Evolutionary conservation across 2,888 invertebrate species (phyloP), one percentile per base, ranked within the genome.

Genomic region (Kuschelorhynchus macadamiae): DNA sequence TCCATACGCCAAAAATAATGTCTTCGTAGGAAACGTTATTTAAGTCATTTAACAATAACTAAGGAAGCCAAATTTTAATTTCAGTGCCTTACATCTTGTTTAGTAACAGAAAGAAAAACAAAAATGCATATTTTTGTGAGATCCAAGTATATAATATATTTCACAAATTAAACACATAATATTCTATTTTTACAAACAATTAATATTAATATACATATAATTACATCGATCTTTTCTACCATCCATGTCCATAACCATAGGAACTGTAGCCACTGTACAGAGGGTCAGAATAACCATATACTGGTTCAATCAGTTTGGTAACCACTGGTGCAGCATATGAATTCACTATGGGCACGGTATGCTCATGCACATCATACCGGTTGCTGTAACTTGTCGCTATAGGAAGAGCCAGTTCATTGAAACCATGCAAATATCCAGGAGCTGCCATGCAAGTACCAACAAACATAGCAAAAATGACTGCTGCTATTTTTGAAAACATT

Each of bases 351-450:
- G 70, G 70, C 9, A 67, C 63, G 42, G 67, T 12, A 44, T 66
- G 55, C 5, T 52, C 18, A 20, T 66, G 61, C 2, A 57, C 25
- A 14, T 70, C 70, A 18, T 66, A 66, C 16, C 70, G 44, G 50
- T 70, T 50, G 49, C 63, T 67, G 50, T 70, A 70, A 18, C 70
- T 70, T 3, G 70, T 70, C 44, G 70, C 70, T 2, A 60, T 56
- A 1, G 70, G 70, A n/a, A 61, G 17, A 4, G 44, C 33, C 2
- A 18, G 1, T n/a, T 18, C 32, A 16, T 21, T 41, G 14, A 49
- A 64, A 7, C 63, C 57, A 21, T 59, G 46, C 3, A 64, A 9
- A 20, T 47, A 68, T 11, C 57, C 62, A n/a, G 67, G 67, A 14
- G 56, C 57, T 1, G 61, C 61, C 9, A 47, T n/a, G 8, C 21